Evolutionary conservation across 2,797 vertebrate genomes (phyloP).

Genomic region (Xenops minutus): DNA sequence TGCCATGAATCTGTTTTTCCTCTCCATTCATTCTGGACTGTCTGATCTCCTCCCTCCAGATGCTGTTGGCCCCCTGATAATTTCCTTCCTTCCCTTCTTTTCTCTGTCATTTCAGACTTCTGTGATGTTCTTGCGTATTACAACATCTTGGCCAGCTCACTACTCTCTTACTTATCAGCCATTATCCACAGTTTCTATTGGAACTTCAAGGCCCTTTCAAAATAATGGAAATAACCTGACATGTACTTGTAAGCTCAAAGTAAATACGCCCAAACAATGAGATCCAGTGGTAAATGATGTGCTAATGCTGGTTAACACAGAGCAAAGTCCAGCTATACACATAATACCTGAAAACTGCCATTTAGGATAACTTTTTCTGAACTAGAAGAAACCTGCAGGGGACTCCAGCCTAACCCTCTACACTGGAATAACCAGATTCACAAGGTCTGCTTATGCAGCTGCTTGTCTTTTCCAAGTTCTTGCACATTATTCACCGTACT

Average conservation of each 20-base stretch:
- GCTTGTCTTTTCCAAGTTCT: background rate
- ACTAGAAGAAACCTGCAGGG: background rate
- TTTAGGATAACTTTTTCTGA: background rate
- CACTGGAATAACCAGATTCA: background rate
- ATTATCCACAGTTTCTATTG: slow-evolving; percentile 25
- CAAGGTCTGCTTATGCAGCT: background rate
- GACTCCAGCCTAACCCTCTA: background rate
- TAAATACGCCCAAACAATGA: slow-evolving; percentile 24
- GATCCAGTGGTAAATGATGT: slow-evolving; percentile 2
- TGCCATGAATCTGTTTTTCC: slow-evolving; percentile 13
- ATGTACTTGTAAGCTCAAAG: background rate
- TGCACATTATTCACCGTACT: background rate
- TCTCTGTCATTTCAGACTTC: slow-evolving; percentile 12
- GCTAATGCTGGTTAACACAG: background rate
- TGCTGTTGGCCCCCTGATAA: slow-evolving; percentile 17
- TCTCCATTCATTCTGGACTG: slow-evolving; percentile 1
- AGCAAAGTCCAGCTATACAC: background rate
- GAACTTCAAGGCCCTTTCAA: slow-evolving; percentile 23
- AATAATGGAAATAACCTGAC: slow-evolving; percentile 40
- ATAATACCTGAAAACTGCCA: background rate
- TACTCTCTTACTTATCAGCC: slow-evolving; percentile 35
- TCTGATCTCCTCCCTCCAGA: slow-evolving; percentile 42
- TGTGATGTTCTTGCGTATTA: slow-evolving; percentile 19
- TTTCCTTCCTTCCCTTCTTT: slow-evolving; percentile 30
- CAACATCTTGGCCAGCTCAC: slow-evolving; percentile 17